These are phyloP conservation scores for Bradypus variegatus DNA, from an alignment of 2,797 vertebrate species.

Conservation along the genomic window DNA sequence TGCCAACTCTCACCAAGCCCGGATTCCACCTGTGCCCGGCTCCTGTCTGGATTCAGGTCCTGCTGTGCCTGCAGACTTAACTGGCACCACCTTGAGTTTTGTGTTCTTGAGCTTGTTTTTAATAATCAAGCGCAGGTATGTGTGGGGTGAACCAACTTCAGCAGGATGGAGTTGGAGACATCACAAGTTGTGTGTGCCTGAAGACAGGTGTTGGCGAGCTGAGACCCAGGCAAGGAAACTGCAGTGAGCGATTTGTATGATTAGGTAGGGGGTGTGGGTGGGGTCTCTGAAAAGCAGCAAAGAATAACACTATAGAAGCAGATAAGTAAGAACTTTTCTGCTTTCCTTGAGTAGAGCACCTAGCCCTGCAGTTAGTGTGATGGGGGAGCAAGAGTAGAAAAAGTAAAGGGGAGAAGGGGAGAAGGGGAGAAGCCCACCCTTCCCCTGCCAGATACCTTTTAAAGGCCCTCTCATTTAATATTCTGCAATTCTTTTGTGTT, in stretches of 20 bases:
- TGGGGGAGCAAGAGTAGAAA: neutral
- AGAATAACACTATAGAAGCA: neutral
- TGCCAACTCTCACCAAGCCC: neutral
- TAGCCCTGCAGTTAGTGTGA: neutral
- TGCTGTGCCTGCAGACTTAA: neutral
- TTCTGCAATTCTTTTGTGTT: neutral
- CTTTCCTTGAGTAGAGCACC: neutral
- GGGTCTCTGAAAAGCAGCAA: neutral
- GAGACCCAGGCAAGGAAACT: neutral
- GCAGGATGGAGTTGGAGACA: neutral
- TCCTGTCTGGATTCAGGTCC: neutral
- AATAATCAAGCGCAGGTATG: neutral
- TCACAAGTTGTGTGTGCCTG: neutral
- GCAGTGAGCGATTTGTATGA: neutral
- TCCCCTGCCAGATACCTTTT: neutral
- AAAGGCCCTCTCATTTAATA: too few species aligned
- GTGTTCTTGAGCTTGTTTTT: neutral
- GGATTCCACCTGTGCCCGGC: neutral
- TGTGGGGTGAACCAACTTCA: neutral
- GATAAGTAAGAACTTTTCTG: neutral
- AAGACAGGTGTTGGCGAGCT: neutral
- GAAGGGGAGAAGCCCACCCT: neutral
- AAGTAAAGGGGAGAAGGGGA: neutral
- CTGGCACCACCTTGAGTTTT: neutral
- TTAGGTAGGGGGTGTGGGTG: accelerated